Evolutionary conservation across 2,888 invertebrate genomes (phyloP).

Genomic region (Clistopyga incitator): DNA sequence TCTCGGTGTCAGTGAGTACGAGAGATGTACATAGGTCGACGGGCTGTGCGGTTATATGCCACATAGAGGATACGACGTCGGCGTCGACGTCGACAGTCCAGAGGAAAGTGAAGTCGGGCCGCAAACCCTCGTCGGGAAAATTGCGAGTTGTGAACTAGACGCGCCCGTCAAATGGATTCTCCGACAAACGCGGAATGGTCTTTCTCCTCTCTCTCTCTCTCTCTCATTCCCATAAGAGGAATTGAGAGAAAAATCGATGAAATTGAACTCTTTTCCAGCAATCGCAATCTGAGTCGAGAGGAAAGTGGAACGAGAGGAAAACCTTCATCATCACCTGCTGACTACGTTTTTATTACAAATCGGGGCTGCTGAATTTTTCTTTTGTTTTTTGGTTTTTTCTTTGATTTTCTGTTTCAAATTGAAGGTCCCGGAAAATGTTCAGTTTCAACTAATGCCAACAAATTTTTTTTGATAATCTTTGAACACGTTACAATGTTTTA

Average conservation of each 20-base stretch:
- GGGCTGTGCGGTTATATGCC: constrained; percentile 22
- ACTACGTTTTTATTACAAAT: constrained; percentile 7
- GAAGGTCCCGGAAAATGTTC: background rate
- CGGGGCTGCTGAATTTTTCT: background rate
- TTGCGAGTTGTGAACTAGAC: constrained; percentile 27
- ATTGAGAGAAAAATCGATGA: constrained; percentile 16
- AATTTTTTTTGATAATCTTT: background rate
- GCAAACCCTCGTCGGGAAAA: constrained; percentile 39
- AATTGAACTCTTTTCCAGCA: constrained; percentile 31
- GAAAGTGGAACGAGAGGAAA: background rate
- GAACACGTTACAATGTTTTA: background rate
- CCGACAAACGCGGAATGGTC: constrained; percentile 24
- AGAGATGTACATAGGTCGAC: constrained; percentile 24
- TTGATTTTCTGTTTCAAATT: background rate
- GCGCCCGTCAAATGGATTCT: constrained; percentile 23
- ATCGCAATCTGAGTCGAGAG: constrained; percentile 17
- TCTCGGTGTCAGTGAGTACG: constrained; percentile 43
- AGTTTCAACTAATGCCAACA: too few relatives aligned
- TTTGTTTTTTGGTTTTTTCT: too few relatives aligned
- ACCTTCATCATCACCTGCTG: constrained; percentile 28
- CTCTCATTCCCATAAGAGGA: background rate
- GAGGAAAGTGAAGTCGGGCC: constrained; percentile 8
- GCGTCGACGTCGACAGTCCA: background rate
- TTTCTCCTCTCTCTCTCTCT: constrained; percentile 14
- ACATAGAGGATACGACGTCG: constrained; percentile 19